Percentiles rank a stretch among this genome's conserved stretches.
Evolutionary conservation across 2,113 vertebrate genomes (phyloP).

Genomic region (Labrus mixtus): DNA sequence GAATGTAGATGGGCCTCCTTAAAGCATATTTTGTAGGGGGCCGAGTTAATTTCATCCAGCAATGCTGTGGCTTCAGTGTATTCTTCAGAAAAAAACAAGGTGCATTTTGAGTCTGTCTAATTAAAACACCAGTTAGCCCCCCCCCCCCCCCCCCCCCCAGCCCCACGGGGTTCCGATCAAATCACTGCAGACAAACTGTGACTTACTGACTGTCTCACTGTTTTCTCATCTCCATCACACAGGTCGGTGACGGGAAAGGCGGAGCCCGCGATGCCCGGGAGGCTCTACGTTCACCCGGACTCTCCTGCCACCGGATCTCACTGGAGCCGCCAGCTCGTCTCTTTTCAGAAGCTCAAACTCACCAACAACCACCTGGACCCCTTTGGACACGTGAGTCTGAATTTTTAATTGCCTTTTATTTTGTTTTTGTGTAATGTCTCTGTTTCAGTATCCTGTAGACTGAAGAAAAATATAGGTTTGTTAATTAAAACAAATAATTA

Average conservation of each 20-base stretch:
- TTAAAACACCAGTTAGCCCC: conserved; percentile 38
- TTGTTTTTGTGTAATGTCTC: neutral
- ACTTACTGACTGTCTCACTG: neutral
- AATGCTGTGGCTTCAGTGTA: neutral
- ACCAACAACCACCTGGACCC: conserved; percentile 99
- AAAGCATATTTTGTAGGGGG: neutral
- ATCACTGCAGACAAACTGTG: conserved; percentile 14
- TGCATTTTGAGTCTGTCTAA: conserved; percentile 21
- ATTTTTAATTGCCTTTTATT: neutral
- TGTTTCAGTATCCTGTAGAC: neutral
- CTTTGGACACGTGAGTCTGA: conserved; percentile 93
- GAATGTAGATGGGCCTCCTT: neutral
- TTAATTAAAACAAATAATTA: too few relatives aligned
- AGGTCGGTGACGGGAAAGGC: conserved; percentile 98
- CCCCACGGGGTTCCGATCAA: neutral
- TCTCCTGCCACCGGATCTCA: conserved; percentile 95
- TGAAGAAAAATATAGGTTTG: neutral
- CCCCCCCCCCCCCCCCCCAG: conserved; percentile 1
- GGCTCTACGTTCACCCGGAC: conserved; percentile 95
- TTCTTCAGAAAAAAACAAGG: conserved; percentile 8
- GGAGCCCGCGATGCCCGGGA: conserved; percentile 96
- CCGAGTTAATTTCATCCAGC: neutral
- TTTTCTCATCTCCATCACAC: neutral
- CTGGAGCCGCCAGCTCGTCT: conserved; percentile 98
- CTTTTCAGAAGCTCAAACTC: conserved; percentile 98